Evolutionary conservation across 2,888 invertebrate species (phyloP).

Genomic region (Toxonevra muliebris): DNA sequence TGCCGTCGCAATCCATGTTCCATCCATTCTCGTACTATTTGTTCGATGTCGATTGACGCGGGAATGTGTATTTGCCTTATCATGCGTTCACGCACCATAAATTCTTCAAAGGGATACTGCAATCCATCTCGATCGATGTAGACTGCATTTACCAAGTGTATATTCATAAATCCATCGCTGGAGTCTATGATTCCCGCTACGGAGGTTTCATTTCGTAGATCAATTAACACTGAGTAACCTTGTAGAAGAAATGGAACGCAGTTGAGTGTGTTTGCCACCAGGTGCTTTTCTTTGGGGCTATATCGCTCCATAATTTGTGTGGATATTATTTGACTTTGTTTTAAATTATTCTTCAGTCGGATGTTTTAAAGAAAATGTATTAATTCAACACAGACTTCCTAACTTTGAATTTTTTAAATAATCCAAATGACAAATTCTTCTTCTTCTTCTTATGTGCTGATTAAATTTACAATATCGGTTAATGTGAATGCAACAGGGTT

Average conservation of each 20-base stretch:
- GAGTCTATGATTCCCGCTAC: constrained; percentile 58
- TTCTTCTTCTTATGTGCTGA: too few species aligned
- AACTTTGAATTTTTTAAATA: too few species aligned
- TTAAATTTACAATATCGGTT: too few species aligned
- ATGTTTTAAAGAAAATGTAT: too few species aligned
- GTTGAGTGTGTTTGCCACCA: constrained; percentile 56
- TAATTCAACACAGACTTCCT: too few species aligned
- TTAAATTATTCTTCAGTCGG: neutral
- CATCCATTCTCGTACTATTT: constrained; percentile 47
- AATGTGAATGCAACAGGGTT: too few species aligned
- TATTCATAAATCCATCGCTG: constrained; percentile 61
- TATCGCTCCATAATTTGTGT: constrained; percentile 53
- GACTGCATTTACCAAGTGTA: constrained; percentile 55
- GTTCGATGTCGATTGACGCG: constrained; percentile 45
- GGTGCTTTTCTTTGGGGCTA: constrained; percentile 55
- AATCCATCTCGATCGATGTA: constrained; percentile 60
- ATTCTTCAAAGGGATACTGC: constrained; percentile 59
- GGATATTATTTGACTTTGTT: neutral
- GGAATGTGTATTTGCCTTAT: constrained; percentile 62
- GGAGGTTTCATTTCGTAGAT: constrained; percentile 60
- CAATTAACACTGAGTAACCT: constrained; percentile 58
- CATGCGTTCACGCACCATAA: constrained; percentile 57
- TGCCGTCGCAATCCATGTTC: constrained; percentile 41
- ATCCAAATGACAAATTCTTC: too few species aligned
- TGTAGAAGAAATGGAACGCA: constrained; percentile 55